These are phyloP conservation scores for Indicator maculatus DNA, from an alignment of 2,113 vertebrate genomes.

Conservation along the genomic window DNA sequence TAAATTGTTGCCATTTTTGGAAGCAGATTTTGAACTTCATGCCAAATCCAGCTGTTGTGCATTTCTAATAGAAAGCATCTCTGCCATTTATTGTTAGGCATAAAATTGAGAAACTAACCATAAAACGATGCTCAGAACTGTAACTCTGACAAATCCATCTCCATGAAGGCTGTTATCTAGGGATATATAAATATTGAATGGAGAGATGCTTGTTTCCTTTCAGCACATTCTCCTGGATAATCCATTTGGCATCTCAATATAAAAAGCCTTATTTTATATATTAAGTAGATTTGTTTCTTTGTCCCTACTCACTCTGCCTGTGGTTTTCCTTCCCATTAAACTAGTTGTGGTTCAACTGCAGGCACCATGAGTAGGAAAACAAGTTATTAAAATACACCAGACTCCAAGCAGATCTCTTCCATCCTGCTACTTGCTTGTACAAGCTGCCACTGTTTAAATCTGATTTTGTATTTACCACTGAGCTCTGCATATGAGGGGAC, in stretches of 20 bases:
- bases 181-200: constrained; percentile 59
- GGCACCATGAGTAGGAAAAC: not conserved
- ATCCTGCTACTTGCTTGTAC: not conserved
- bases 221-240: constrained; percentile 34
- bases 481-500: not conserved
- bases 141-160: constrained; percentile 59
- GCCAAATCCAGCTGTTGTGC: constrained; percentile 57
- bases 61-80: constrained; percentile 13
- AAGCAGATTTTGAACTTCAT: constrained; percentile 35
- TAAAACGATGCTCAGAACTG: constrained; percentile 51
- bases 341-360: not conserved
- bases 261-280: constrained; percentile 49
- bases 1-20: constrained; percentile 55
- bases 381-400: not conserved
- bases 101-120: constrained; percentile 62
- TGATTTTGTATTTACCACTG: not conserved
- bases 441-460: not conserved
- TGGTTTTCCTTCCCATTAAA: constrained; percentile 14
- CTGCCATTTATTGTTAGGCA: constrained; percentile 56
- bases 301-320: not conserved
- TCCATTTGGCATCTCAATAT: constrained; percentile 35
- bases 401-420: not conserved
- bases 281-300: constrained; percentile 41
- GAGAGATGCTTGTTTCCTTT: constrained; percentile 43
- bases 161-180: constrained; percentile 49